Percentiles rank a stretch among this genome's conserved stretches.
Conservation (phyloP, 1,140 invertebrate genomes). For the Drosophila insularis region DNA sequence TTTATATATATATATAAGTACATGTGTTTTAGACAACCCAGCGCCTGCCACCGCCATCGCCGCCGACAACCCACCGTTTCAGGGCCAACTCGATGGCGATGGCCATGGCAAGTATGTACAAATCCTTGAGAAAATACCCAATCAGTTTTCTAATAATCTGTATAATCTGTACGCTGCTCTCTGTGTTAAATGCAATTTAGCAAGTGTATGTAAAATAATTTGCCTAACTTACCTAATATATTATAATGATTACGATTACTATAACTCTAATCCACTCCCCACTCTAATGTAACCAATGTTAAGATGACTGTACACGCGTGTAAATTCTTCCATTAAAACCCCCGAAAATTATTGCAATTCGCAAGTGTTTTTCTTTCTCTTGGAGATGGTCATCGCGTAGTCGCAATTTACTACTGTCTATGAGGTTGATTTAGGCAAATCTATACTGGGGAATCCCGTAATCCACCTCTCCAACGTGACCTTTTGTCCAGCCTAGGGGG, state of each 20-base stretch:
- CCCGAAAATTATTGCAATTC: slow-evolving; percentile 10
- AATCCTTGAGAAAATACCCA: slow-evolving; percentile 16
- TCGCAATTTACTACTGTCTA: no score
- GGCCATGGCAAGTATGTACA: slow-evolving; percentile 20
- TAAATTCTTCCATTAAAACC: slow-evolving; percentile 68
- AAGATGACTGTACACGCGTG: slow-evolving; percentile 47
- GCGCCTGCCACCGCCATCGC: not conserved
- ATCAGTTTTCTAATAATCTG: slow-evolving; percentile 14
- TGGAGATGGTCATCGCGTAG: not conserved
- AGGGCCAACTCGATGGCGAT: not conserved
- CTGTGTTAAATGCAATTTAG: slow-evolving; percentile 58
- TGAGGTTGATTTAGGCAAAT: no score
- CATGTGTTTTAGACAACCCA: slow-evolving; percentile 8
- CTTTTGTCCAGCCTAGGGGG: not conserved
- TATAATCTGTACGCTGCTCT: slow-evolving; percentile 33
- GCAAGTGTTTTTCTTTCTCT: not conserved
- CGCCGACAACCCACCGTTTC: not conserved
- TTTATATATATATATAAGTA: slow-evolving; percentile 11
- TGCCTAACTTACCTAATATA: slow-evolving; percentile 11
- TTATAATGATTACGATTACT: slow-evolving; percentile 10
- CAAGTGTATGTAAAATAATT: slow-evolving; percentile 44
- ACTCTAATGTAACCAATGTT: slow-evolving; percentile 55
- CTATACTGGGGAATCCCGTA: not conserved
- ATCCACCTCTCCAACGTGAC: not conserved
- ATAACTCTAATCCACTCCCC: slow-evolving; percentile 20